A percentile compares a stretch with the other conserved stretches of the same genome.
These are phyloP conservation scores for Horisme vitalbata DNA, from an alignment of 2,888 invertebrate genomes.

Conservation along the genomic window DNA sequence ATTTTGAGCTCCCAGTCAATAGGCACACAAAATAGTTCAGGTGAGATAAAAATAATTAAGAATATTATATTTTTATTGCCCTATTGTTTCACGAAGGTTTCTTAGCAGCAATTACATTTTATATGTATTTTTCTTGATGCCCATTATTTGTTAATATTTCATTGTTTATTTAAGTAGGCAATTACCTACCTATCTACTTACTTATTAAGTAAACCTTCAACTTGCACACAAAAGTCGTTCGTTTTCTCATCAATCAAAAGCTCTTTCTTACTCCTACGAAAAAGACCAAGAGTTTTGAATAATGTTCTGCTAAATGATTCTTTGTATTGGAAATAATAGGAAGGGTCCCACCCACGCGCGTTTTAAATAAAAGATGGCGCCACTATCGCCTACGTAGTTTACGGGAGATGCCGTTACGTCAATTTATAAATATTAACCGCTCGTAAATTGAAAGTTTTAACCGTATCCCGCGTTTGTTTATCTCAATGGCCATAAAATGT, in stretches of 20 bases:
- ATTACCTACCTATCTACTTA: neutral
- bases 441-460: constrained; percentile 24
- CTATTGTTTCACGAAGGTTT: constrained; percentile 27
- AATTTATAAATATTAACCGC: constrained; percentile 23
- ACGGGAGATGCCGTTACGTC: constrained; percentile 28
- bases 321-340: constrained; percentile 14
- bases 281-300: constrained; percentile 1
- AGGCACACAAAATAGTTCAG: constrained; percentile 1
- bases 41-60: constrained; percentile 16
- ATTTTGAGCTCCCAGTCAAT: neutral
- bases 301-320: constrained; percentile 4
- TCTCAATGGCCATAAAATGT: constrained; percentile 14
- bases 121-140: constrained; percentile 9
- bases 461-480: constrained; percentile 14
- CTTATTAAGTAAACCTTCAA: no score
- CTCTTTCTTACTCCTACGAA: constrained; percentile 10
- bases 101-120: constrained; percentile 21
- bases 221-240: no score
- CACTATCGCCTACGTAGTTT: constrained; percentile 46
- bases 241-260: constrained; percentile 5
- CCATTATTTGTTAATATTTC: constrained; percentile 16
- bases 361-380: constrained; percentile 43
- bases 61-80: constrained; percentile 21
- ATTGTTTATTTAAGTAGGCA: constrained; percentile 19
- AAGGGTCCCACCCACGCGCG: constrained; percentile 49